phyloP scores from a whole-genome alignment of 2,113 vertebrate genomes.

The Paramormyrops kingsleyae region DNA sequence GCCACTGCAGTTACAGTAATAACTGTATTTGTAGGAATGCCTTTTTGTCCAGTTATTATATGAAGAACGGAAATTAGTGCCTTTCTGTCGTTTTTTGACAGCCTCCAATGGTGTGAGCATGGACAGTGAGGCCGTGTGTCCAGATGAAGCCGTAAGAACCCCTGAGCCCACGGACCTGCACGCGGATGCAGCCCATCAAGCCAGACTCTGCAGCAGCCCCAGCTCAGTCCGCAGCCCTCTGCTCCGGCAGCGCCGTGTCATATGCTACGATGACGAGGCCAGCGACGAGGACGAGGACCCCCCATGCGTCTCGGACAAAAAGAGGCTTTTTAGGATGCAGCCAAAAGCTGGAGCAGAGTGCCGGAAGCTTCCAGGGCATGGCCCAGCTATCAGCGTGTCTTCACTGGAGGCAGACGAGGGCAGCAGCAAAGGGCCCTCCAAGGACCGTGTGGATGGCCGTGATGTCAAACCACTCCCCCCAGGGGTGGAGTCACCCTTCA shows the following conservation, averaged over 20 bases:
- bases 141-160: constrained; percentile 21
- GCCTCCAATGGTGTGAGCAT: constrained; percentile 54
- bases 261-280: constrained; percentile 65
- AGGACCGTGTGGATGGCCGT: constrained; percentile 45
- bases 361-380: constrained; percentile 31
- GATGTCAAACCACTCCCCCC: constrained; percentile 18
- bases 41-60: not conserved
- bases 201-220: constrained; percentile 63
- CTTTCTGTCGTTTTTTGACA: not conserved
- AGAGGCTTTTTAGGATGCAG: constrained; percentile 35
- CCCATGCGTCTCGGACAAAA: constrained; percentile 17
- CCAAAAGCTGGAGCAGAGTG: constrained; percentile 17
- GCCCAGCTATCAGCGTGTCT: constrained; percentile 37
- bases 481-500: constrained; percentile 49
- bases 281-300: constrained; percentile 62
- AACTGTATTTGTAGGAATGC: not conserved
- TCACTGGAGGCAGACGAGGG: constrained; percentile 49
- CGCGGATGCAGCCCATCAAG: constrained; percentile 49
- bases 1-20: not conserved
- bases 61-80: not conserved
- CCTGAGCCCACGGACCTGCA: constrained; percentile 35
- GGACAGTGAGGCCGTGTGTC: constrained; percentile 40
- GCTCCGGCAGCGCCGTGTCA: constrained; percentile 69
- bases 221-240: constrained; percentile 72
- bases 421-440: constrained; percentile 42